These are phyloP conservation scores for Phyllostomus hastatus DNA, from an alignment of 2,113 vertebrate species.

Conservation along the genomic window DNA sequence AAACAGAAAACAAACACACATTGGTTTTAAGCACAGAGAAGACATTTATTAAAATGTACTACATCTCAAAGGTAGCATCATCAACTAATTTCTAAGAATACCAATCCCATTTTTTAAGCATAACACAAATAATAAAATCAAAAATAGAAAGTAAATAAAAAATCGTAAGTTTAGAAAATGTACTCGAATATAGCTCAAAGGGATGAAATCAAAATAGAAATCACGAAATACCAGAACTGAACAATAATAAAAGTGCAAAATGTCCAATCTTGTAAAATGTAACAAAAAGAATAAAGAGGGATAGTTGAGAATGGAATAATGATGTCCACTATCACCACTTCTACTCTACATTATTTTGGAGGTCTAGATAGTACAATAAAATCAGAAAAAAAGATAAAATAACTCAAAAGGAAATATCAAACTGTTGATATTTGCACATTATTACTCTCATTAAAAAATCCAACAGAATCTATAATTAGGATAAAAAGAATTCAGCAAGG, in stretches of 20 bases:
- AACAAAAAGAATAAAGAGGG: neutral
- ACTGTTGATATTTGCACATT: neutral
- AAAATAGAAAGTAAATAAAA: constrained; percentile 5
- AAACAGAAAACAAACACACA: constrained; percentile 1
- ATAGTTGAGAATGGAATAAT: neutral
- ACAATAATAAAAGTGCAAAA: neutral
- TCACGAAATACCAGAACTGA: neutral
- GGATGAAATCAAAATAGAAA: constrained; percentile 24
- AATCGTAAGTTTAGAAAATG: neutral
- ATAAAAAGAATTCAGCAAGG: neutral
- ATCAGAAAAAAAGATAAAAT: neutral
- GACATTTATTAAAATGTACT: neutral
- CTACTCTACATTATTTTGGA: neutral
- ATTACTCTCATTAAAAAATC: neutral
- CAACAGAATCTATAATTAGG: neutral
- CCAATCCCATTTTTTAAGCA: neutral
- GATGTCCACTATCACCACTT: neutral
- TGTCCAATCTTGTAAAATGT: neutral
- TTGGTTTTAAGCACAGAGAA: neutral
- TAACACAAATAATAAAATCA: neutral
- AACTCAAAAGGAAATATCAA: constrained; percentile 29
- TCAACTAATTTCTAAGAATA: constrained; percentile 16
- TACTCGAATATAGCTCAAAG: neutral
- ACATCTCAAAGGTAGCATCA: neutral
- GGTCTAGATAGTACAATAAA: neutral